Conservation (phyloP, 2,888 invertebrate genomes). For the Keiferia lycopersicella region DNA sequence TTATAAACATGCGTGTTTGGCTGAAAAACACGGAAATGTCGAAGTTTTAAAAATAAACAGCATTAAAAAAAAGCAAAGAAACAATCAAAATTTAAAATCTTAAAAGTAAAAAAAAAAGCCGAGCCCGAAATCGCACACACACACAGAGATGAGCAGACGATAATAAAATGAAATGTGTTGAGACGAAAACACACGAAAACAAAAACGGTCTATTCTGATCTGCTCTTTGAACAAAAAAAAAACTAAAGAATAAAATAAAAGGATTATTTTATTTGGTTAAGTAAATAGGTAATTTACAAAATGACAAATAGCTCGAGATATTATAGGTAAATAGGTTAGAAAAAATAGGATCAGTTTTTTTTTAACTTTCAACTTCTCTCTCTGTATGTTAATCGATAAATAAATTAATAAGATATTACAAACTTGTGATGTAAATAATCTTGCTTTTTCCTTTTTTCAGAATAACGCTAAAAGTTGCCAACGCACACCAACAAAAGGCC, state of each 20-base stretch:
- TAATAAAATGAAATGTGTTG: conserved; percentile 29
- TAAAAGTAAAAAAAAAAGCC: conserved; percentile 25
- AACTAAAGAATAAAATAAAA: background rate
- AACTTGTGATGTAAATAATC: too few relatives aligned
- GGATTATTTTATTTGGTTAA: background rate
- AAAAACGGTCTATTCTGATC: conserved; percentile 1
- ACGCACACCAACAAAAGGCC: conserved; percentile 66
- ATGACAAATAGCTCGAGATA: too few relatives aligned
- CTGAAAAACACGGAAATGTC: conserved; percentile 1
- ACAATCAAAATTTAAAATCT: background rate
- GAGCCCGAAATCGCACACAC: conserved; percentile 51
- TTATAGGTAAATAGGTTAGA: too few relatives aligned
- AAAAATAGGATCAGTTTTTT: too few relatives aligned
- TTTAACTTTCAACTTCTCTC: too few relatives aligned
- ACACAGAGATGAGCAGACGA: conserved; percentile 43
- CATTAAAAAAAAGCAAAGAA: conserved; percentile 4
- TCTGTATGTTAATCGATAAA: too few relatives aligned
- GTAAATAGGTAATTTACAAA: too few relatives aligned
- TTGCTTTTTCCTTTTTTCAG: background rate
- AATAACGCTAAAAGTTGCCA: conserved; percentile 26
- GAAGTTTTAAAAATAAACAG: background rate
- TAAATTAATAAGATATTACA: too few relatives aligned
- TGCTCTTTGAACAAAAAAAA: background rate
- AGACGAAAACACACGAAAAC: background rate
- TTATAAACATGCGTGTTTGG: background rate